phyloP scores from a whole-genome alignment of 2,113 vertebrate genomes.

The Brachirus orientalis region DNA sequence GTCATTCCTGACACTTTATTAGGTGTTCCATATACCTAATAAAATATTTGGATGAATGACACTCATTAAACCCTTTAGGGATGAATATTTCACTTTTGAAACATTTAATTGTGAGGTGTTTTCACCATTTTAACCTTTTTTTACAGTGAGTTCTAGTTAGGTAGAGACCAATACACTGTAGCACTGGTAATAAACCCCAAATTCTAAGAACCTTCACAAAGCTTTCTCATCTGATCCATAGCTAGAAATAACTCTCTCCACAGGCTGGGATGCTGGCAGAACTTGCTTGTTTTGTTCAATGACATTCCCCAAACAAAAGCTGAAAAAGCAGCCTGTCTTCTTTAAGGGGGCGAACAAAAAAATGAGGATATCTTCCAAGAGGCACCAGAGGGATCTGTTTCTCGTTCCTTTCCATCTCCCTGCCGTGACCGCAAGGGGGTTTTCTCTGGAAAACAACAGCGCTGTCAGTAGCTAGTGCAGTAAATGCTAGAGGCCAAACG shows the following conservation, averaged over 20 bases:
- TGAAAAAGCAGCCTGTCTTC: conserved; percentile 63
- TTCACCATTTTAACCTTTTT: background rate
- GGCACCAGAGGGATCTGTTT: conserved; percentile 67
- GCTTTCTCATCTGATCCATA: conserved; percentile 35
- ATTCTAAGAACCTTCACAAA: conserved; percentile 44
- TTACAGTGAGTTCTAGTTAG: background rate
- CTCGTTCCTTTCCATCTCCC: conserved; percentile 64
- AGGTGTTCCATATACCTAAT: no score
- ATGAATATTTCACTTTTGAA: no score
- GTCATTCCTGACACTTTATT: no score
- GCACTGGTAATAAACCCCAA: conserved; percentile 18
- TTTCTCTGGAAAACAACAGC: conserved; percentile 68
- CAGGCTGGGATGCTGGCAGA: conserved; percentile 47
- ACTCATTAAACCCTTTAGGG: no score
- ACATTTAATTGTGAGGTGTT: no score
- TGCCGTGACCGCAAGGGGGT: conserved; percentile 55
- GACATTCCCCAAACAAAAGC: conserved; percentile 70
- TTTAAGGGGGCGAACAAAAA: conserved; percentile 64
- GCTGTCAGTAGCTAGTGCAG: conserved; percentile 68
- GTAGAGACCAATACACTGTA: background rate
- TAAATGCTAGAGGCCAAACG: conserved; percentile 60
- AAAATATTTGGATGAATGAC: no score
- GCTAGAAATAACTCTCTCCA: conserved; percentile 61
- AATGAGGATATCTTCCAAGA: conserved; percentile 70
- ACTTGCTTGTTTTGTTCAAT: conserved; percentile 70